Base-by-base conservation (phyloP, 2,888 invertebrate genomes). In the Cheilosia impressa region DNA sequence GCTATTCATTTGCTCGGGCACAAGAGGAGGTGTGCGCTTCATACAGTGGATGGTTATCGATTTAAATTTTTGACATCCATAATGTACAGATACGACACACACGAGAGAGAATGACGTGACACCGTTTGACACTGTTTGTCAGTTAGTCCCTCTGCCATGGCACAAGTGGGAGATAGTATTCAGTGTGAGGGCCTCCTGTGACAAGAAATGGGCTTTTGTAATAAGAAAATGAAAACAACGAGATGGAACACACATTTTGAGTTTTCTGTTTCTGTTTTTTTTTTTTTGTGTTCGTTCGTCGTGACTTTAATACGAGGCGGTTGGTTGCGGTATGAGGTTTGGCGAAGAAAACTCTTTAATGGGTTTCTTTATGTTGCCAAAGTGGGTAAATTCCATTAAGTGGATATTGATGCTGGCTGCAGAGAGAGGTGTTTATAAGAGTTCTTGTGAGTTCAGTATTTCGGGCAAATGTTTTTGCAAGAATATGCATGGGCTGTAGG, bases 91-190 rank as follows among this genome's bases (percentile, higher is more conserved):
- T 38, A 68, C 45, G 57, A 43, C 50, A 24, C 57, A 58, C 47
- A 57, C 60, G 52, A 24, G n/a, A 43, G 27, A 24, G 47, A 78
- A 58, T 75, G 69, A 79, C 53, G 68, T 79, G 71, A 73, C 82
- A 77, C 66, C 47, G 65, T 84, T 79, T 79, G 84, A 68, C 84
- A 84, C 79, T 60, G 75, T 76, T 81, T 76, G 81, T 79, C 66
- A 75, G 73, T 38, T 75, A 69, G 79, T 75, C 79, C 71, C 47
- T 69, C 69, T 52, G 45, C 34, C 38, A 4, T 60, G 62, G 65
- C 69, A 84, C 65, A 79, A 79, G 79, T 75, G 79, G 10, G 4
- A 58, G 43, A 65, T 31, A 57, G 53, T 17, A 65, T 55, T 34
- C 7, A 2, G 9, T 9, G 41, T 45, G 53, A 75, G 77, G 60